phyloP scores from a whole-genome alignment of 1,140 invertebrate genomes.

The Leptopilina clavipes region DNA sequence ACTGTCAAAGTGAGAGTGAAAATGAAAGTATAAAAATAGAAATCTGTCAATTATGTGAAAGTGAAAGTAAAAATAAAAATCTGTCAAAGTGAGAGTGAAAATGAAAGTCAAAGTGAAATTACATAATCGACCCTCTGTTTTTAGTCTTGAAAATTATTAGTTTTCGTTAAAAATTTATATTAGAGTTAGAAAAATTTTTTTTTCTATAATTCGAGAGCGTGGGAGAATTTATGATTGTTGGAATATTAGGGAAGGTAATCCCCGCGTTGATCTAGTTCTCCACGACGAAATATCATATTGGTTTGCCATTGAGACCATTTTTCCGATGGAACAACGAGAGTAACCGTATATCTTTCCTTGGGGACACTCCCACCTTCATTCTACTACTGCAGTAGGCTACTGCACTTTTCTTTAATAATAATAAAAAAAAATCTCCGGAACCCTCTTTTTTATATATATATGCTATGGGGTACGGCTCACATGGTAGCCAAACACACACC shows the following conservation, averaged over 20 bases:
- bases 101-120: no score
- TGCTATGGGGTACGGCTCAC: no score
- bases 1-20: no score
- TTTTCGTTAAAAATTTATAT: no score
- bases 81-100: no score
- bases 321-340: constrained; percentile 14
- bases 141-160: no score
- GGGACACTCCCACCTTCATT: constrained; percentile 14
- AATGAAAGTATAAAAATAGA: no score
- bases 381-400: constrained; percentile 42
- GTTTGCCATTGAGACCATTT: constrained; percentile 33
- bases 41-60: no score
- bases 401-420: constrained; percentile 46
- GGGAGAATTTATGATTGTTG: not conserved
- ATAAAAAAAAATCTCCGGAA: not conserved
- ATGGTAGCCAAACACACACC: constrained; percentile 46
- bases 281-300: constrained; percentile 24
- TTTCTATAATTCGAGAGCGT: not conserved
- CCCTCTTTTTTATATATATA: not conserved
- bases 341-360: constrained; percentile 53
- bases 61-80: no score
- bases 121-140: no score
- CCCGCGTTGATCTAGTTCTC: constrained; percentile 5
- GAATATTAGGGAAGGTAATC: constrained; percentile 18
- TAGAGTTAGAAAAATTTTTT: no score